Percentiles rank a stretch among this genome's conserved stretches.
Conservation (phyloP, 1,140 invertebrate genomes). For the Bombus confusus region DNA sequence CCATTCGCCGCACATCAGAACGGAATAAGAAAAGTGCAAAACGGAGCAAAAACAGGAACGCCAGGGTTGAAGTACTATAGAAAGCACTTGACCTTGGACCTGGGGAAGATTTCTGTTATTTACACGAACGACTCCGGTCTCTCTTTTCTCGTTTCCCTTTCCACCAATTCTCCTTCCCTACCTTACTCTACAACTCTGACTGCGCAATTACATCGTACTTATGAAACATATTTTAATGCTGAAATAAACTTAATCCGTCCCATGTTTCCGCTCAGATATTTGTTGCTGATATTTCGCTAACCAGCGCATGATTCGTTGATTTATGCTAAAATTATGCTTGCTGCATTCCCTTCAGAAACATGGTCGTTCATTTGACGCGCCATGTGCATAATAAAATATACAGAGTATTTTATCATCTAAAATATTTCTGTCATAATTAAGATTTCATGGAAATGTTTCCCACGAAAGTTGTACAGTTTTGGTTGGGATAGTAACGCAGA, state of each 20-base stretch:
- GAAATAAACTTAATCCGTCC: neutral
- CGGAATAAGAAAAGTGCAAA: neutral
- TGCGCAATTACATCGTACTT: neutral
- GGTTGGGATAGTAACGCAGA: no score
- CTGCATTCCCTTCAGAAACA: no score
- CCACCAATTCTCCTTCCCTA: neutral
- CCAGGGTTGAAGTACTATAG: constrained; percentile 13
- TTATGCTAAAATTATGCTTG: no score
- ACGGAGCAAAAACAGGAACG: constrained; percentile 13
- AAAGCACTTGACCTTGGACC: constrained; percentile 41
- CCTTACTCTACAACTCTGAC: neutral
- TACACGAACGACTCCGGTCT: neutral
- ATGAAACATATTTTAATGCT: neutral
- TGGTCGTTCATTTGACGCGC: no score
- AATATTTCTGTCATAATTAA: no score
- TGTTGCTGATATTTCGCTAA: neutral
- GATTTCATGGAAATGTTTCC: no score
- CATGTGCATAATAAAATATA: no score
- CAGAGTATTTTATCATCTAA: no score
- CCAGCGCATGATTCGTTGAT: no score
- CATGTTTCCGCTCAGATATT: neutral
- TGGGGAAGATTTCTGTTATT: constrained; percentile 39
- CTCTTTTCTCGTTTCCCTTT: neutral
- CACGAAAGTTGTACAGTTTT: no score
- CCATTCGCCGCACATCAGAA: constrained; percentile 26